Percentiles rank a stretch among this genome's conserved stretches.
These are phyloP conservation scores for Apolygus lucorum DNA, from an alignment of 1,140 invertebrate genomes.

Conservation along the genomic window DNA sequence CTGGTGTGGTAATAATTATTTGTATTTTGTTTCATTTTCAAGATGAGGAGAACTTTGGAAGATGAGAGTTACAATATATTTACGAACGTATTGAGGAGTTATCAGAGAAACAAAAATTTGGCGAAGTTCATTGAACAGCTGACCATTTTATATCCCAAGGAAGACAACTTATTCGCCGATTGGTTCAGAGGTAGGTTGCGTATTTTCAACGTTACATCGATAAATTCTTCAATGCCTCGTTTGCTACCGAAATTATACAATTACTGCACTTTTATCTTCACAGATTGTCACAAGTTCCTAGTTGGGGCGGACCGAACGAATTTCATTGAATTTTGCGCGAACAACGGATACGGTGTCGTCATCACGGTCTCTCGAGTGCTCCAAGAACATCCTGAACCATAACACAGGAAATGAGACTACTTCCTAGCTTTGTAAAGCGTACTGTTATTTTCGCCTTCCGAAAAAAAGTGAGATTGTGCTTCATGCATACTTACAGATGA, in stretches of 20 bases:
- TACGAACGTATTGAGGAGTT: neutral
- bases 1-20: no score
- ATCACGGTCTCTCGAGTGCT: neutral
- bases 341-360: neutral
- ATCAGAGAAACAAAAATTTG: neutral
- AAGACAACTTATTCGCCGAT: neutral
- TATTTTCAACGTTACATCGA: neutral
- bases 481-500: no score
- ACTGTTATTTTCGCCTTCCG: no score
- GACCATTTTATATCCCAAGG: neutral
- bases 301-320: neutral
- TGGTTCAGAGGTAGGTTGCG: neutral
- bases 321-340: neutral
- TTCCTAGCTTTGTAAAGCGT: no score
- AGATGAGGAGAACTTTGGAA: constrained; percentile 9
- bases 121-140: neutral
- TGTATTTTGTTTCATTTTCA: no score
- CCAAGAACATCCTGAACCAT: constrained; percentile 1
- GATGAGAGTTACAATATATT: neutral
- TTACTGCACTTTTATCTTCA: no score
- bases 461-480: no score
- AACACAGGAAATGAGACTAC: no score
- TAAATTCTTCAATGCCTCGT: no score
- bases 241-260: no score
- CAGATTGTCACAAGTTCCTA: constrained; percentile 7